Percentiles rank a stretch among this genome's conserved stretches.
These are phyloP conservation scores for Mechanitis mazaeus DNA, from an alignment of 2,888 invertebrate genomes.

Conservation along the genomic window DNA sequence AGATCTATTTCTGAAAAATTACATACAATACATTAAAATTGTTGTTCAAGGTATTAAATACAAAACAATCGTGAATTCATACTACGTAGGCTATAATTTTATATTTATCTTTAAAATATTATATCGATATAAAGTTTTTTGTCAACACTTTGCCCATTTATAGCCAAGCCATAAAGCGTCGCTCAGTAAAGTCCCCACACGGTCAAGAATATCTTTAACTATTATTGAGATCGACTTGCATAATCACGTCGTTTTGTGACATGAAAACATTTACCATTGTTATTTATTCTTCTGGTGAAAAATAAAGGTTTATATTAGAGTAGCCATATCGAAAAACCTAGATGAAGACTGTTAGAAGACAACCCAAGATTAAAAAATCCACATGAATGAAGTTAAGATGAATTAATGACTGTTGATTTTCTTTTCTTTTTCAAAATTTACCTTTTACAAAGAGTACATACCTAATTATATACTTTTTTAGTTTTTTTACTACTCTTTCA, in stretches of 20 bases:
- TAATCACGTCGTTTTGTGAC: slow-evolving; percentile 43
- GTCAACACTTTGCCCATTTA: slow-evolving; percentile 30
- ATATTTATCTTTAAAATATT: not conserved
- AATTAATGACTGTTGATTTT: too few relatives aligned
- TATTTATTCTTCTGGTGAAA: slow-evolving; percentile 9
- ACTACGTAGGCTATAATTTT: not conserved
- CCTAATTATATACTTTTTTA: too few relatives aligned
- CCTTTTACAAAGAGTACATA: too few relatives aligned
- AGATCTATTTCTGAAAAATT: not conserved
- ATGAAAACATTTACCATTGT: slow-evolving; percentile 26
- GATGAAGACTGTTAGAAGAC: too few relatives aligned
- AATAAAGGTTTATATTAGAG: not conserved
- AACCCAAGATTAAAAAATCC: too few relatives aligned
- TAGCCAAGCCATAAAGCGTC: slow-evolving; percentile 54
- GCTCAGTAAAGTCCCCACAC: slow-evolving; percentile 53
- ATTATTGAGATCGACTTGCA: slow-evolving; percentile 56
- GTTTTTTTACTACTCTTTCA: too few relatives aligned
- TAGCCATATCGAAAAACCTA: too few relatives aligned
- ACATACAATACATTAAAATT: not conserved
- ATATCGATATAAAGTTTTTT: slow-evolving; percentile 9
- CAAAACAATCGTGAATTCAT: too few relatives aligned
- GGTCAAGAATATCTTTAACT: slow-evolving; percentile 64
- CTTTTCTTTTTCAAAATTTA: too few relatives aligned
- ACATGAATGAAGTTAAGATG: too few relatives aligned
- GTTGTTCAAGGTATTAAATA: not conserved